Conservation (phyloP, 1,140 invertebrate species). For the Aplysia californica region DNA sequence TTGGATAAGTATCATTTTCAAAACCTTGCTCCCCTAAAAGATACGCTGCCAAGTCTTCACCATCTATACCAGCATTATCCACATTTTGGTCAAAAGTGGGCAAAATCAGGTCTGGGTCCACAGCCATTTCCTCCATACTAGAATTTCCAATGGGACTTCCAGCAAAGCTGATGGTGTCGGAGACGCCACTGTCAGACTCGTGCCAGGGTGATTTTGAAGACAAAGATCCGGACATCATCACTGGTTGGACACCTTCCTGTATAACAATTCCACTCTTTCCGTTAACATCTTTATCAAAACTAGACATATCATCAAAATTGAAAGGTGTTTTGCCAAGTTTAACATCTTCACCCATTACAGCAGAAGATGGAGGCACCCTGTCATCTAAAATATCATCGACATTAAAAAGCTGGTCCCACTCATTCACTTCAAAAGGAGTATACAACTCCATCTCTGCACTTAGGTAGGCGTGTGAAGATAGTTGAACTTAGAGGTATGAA, state of each 20-base stretch:
- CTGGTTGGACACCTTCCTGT: too few relatives aligned
- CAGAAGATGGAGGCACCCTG: too few relatives aligned
- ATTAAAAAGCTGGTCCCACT: background rate
- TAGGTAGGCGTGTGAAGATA: background rate
- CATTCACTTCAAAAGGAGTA: too few relatives aligned
- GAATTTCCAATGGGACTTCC: background rate
- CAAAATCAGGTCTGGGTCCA: too few relatives aligned
- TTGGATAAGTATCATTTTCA: background rate
- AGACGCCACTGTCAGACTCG: conserved; percentile 54
- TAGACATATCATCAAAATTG: too few relatives aligned
- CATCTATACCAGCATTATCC: too few relatives aligned
- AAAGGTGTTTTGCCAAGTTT: background rate
- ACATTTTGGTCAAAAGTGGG: background rate
- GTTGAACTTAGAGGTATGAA: background rate
- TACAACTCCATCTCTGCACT: background rate
- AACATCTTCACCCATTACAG: too few relatives aligned
- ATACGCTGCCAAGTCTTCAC: background rate
- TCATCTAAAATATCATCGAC: background rate
- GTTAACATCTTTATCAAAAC: too few relatives aligned
- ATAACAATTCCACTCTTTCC: too few relatives aligned
- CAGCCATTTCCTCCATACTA: background rate
- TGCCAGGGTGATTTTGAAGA: conserved; percentile 60
- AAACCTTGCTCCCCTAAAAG: background rate
- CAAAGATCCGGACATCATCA: too few relatives aligned
- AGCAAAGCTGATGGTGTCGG: conserved; percentile 20